These are phyloP conservation scores for Alloscopus bannaensis DNA, from an alignment of 2,888 invertebrate genomes.

Conservation along the genomic window DNA sequence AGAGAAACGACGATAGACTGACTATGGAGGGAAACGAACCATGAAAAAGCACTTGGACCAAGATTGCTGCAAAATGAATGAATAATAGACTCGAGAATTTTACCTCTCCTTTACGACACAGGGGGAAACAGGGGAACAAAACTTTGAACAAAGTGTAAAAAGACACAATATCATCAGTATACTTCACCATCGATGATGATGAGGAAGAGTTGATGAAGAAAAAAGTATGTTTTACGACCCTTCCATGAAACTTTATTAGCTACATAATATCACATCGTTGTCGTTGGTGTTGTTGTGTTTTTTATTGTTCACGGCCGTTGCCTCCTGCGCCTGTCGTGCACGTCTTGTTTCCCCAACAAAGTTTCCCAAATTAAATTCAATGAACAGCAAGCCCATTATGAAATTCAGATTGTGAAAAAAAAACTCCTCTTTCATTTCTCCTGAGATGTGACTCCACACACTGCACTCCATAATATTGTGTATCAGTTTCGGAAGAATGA, in stretches of 20 bases:
- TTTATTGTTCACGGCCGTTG: background rate
- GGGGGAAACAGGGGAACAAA: background rate
- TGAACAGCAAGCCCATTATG: conserved; percentile 17
- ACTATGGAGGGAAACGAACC: conserved; percentile 31
- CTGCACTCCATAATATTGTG: background rate
- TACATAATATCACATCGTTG: conserved; percentile 1
- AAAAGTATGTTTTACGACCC: too few species aligned
- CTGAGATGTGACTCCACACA: too few species aligned
- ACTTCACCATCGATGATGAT: too few species aligned
- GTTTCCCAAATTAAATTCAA: conserved; percentile 8
- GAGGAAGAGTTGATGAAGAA: too few species aligned
- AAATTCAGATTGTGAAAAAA: too few species aligned
- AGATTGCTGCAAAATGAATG: conserved; percentile 9
- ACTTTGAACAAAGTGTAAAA: conserved; percentile 1
- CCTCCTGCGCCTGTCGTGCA: background rate
- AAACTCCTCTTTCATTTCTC: too few species aligned
- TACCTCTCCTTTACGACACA: background rate
- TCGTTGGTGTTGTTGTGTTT: too few species aligned
- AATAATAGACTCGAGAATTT: conserved; percentile 8
- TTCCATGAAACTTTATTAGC: too few species aligned
- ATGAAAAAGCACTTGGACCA: conserved; percentile 32
- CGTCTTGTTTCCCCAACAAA: conserved; percentile 6
- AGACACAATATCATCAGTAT: background rate
- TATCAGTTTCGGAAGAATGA: conserved; percentile 31
- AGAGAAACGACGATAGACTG: conserved; percentile 11